A percentile compares a stretch with the other conserved stretches of the same genome.
phyloP scores from a whole-genome alignment of 2,113 vertebrate genomes.

The Platichthys stellatus region DNA sequence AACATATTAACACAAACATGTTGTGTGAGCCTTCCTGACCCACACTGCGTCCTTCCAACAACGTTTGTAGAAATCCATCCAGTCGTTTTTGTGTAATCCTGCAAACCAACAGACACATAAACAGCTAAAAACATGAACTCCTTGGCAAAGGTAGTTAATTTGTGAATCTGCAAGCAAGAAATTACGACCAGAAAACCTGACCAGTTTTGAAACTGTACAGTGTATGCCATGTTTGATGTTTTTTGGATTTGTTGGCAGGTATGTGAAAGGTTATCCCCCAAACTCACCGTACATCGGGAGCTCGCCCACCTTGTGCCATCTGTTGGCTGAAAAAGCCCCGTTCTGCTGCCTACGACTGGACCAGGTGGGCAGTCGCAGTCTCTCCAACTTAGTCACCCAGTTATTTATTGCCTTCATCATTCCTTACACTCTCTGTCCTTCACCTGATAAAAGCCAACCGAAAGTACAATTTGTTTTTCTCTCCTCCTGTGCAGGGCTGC shows the following conservation, averaged over 20 bases:
- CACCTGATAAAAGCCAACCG: constrained; percentile 24
- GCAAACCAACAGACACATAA: too few relatives aligned
- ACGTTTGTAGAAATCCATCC: neutral
- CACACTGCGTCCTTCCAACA: too few relatives aligned
- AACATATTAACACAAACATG: too few relatives aligned
- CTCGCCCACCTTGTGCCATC: constrained; percentile 94
- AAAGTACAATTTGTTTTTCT: constrained; percentile 20
- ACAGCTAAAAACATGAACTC: too few relatives aligned
- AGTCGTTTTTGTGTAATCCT: too few relatives aligned
- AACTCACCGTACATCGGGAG: constrained; percentile 97
- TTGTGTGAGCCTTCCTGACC: too few relatives aligned
- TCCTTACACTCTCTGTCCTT: constrained; percentile 27
- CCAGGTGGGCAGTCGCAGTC: constrained; percentile 84
- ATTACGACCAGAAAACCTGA: too few relatives aligned
- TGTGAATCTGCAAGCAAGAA: too few relatives aligned
- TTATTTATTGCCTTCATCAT: constrained; percentile 41
- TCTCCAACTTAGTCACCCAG: constrained; percentile 64
- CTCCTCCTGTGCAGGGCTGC: constrained; percentile 86
- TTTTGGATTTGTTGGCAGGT: constrained; percentile 79
- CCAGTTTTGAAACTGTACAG: too few relatives aligned
- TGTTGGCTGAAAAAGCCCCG: constrained; percentile 89
- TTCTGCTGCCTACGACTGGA: constrained; percentile 96
- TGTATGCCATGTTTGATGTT: constrained; percentile 36
- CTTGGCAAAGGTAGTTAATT: too few relatives aligned
- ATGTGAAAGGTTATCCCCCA: constrained; percentile 95